phyloP scores from a whole-genome alignment of 2,797 vertebrate genomes.

The Pseudochaenichthys georgianus region DNA sequence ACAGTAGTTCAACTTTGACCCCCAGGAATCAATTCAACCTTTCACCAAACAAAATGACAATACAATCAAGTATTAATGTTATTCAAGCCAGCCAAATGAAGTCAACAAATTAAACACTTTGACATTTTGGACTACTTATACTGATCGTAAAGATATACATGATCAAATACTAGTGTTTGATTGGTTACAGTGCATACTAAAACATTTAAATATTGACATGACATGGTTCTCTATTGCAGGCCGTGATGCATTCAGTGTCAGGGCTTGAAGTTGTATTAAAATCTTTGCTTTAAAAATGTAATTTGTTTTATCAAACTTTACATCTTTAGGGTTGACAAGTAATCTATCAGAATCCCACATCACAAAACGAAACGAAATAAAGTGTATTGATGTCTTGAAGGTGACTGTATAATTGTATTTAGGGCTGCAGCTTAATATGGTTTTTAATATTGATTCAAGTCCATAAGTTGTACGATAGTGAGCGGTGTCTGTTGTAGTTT shows the following conservation, averaged over 20 bases:
- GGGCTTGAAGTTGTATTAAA: neutral
- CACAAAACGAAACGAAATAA: slow-evolving; percentile 4
- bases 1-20: neutral
- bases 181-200: too few relatives aligned
- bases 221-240: too few relatives aligned
- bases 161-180: neutral
- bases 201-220: too few relatives aligned
- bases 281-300: neutral
- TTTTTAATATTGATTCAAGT: neutral
- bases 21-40: neutral
- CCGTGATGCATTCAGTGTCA: neutral
- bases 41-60: neutral
- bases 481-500: neutral
- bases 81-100: neutral
- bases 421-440: neutral
- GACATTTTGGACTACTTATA: too few relatives aligned
- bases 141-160: neutral
- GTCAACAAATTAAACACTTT: neutral
- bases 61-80: neutral
- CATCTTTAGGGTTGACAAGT: neutral
- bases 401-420: neutral
- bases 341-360: neutral
- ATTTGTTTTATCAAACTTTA: neutral
- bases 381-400: neutral
- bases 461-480: neutral